A percentile compares a stretch with the other conserved stretches of the same genome.
phyloP scores from a whole-genome alignment of 1,140 invertebrate genomes.

The Apolygus lucorum region DNA sequence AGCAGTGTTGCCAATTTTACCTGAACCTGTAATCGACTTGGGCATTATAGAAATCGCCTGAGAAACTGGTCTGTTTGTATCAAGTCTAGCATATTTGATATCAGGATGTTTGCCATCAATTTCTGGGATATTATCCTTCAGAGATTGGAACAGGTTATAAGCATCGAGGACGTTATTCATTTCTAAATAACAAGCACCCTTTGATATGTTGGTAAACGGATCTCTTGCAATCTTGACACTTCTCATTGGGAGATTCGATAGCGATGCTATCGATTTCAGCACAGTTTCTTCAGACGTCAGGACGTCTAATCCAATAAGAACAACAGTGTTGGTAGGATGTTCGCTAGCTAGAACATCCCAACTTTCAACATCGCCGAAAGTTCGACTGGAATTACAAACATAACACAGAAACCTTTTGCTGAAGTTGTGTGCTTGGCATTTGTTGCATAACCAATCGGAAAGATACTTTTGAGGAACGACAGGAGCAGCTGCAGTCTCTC shows the following conservation, averaged over 20 bases:
- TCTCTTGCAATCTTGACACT: slow-evolving; percentile 75
- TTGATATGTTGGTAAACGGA: slow-evolving; percentile 65
- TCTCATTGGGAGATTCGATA: slow-evolving; percentile 53
- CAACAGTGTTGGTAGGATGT: slow-evolving; percentile 82
- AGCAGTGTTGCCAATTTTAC: slow-evolving; percentile 42
- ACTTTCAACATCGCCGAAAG: slow-evolving; percentile 59
- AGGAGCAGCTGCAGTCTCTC: slow-evolving; percentile 22
- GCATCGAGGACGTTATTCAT: slow-evolving; percentile 76
- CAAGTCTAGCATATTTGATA: slow-evolving; percentile 53
- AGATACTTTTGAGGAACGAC: slow-evolving; percentile 24
- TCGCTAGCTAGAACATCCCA: slow-evolving; percentile 77
- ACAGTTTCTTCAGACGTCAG: slow-evolving; percentile 78
- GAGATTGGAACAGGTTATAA: slow-evolving; percentile 62
- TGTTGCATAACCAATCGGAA: slow-evolving; percentile 38
- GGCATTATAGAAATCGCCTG: background rate
- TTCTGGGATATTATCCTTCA: slow-evolving; percentile 50
- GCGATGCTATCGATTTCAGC: slow-evolving; percentile 56
- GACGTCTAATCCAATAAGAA: slow-evolving; percentile 76
- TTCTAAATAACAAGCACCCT: slow-evolving; percentile 74
- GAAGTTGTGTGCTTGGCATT: slow-evolving; percentile 90
- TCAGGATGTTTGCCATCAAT: slow-evolving; percentile 56
- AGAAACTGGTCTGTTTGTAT: slow-evolving; percentile 38
- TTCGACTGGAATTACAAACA: slow-evolving; percentile 74
- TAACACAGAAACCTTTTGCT: slow-evolving; percentile 81
- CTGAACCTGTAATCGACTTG: slow-evolving; percentile 21